Conservation (phyloP, 2,888 invertebrate genomes). For the Dasysyrphus albostriatus region DNA sequence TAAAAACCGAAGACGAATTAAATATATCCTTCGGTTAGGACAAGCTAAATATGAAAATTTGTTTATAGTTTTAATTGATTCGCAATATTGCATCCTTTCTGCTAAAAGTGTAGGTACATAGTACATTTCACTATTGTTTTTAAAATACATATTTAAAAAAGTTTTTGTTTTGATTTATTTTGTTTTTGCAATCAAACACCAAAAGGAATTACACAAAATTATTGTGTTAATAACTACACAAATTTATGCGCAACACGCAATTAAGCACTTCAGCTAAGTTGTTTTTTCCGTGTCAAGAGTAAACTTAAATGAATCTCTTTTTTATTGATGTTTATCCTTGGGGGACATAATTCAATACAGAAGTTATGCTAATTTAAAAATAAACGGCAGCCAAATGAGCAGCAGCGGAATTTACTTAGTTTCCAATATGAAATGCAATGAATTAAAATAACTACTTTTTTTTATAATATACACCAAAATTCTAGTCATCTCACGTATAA, state of each 20-base stretch:
- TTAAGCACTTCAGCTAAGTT: constrained; percentile 57
- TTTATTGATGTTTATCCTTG: constrained; percentile 14
- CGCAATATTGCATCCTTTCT: no score
- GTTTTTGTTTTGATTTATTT: background rate
- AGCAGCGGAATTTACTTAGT: constrained; percentile 3
- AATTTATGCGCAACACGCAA: constrained; percentile 63
- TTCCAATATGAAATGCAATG: constrained; percentile 27
- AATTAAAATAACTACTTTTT: constrained; percentile 17
- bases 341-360: constrained; percentile 36
- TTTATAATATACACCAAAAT: constrained; percentile 18
- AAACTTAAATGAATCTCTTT: constrained; percentile 39
- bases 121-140: no score
- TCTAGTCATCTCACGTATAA: constrained; percentile 63
- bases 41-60: no score
- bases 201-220: constrained; percentile 57
- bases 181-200: constrained; percentile 35
- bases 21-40: no score
- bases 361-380: constrained; percentile 52
- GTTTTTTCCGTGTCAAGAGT: constrained; percentile 50
- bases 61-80: no score
- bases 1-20: no score
- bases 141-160: background rate
- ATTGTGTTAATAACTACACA: constrained; percentile 65
- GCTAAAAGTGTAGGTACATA: no score
- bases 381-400: constrained; percentile 15